phyloP scores from a whole-genome alignment of 2,113 vertebrate species.

The Piprites chloris region DNA sequence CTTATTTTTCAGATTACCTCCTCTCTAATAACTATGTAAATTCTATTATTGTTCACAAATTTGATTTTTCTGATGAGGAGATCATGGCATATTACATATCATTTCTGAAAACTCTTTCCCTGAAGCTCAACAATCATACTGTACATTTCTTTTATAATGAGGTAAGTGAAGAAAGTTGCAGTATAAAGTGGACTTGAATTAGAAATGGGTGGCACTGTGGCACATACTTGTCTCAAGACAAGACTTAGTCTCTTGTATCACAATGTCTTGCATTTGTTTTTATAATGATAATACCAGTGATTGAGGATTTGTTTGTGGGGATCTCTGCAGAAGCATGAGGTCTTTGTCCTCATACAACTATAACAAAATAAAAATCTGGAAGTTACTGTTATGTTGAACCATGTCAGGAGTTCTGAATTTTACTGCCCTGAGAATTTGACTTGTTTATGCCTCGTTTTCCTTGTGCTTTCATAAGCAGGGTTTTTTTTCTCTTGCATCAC shows the following conservation, averaged over 20 bases:
- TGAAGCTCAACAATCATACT: constrained; percentile 97
- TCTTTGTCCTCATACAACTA: not conserved
- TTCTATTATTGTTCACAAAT: constrained; percentile 98
- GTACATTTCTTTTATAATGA: constrained; percentile 99
- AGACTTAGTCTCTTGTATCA: not conserved
- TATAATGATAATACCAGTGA: not conserved
- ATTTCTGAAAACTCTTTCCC: constrained; percentile 95
- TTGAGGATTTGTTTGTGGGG: not conserved
- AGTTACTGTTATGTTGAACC: not conserved
- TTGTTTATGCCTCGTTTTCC: not conserved
- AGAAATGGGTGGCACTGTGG: not conserved
- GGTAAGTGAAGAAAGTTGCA: constrained; percentile 76
- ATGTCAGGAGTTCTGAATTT: not conserved
- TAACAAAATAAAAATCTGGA: not conserved
- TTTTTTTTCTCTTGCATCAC: not conserved
- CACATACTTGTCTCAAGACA: not conserved
- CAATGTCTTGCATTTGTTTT: not conserved
- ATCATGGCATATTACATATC: constrained; percentile 99
- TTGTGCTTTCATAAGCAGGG: not conserved
- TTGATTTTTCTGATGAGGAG: constrained; percentile 98
- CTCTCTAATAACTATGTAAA: constrained; percentile 98
- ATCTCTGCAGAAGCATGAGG: not conserved
- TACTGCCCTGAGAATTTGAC: not conserved
- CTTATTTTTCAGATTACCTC: constrained; percentile 84
- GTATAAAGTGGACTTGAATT: not conserved